Percentiles rank a stretch among this genome's conserved stretches.
phyloP scores from a whole-genome alignment of 2,888 invertebrate genomes.

The Parnassius glacialis region DNA sequence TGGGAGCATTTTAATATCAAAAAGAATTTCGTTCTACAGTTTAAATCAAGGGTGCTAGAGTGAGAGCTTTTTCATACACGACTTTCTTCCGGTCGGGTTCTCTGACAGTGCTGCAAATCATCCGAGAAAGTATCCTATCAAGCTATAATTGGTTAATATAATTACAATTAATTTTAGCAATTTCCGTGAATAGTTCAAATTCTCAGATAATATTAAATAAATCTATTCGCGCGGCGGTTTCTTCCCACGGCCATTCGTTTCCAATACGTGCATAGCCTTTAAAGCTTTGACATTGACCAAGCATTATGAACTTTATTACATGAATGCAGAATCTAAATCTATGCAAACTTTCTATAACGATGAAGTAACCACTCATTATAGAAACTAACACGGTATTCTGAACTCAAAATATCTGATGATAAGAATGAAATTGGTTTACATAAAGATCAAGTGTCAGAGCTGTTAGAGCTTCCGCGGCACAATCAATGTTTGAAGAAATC shows the following conservation, averaged over 20 bases:
- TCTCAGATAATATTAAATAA: conserved; percentile 20
- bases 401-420: background rate
- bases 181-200: conserved; percentile 16
- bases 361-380: conserved; percentile 1
- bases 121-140: no score
- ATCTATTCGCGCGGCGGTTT: conserved; percentile 23
- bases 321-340: conserved; percentile 11
- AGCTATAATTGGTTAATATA: background rate
- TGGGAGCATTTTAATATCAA: no score
- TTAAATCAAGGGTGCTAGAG: no score
- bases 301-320: conserved; percentile 22
- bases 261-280: conserved; percentile 28
- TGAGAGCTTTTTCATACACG: no score
- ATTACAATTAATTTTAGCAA: conserved; percentile 2
- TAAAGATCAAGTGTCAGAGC: background rate
- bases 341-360: background rate
- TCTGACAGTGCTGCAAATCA: no score
- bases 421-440: conserved; percentile 3
- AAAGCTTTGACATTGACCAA: conserved; percentile 23
- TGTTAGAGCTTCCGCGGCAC: conserved; percentile 13
- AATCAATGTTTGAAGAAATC: conserved; percentile 13
- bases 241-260: conserved; percentile 35
- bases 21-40: no score
- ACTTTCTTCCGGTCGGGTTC: no score
- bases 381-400: background rate